phyloP scores from a whole-genome alignment of 2,888 invertebrate species.

The Sarcophaga variegata region DNA sequence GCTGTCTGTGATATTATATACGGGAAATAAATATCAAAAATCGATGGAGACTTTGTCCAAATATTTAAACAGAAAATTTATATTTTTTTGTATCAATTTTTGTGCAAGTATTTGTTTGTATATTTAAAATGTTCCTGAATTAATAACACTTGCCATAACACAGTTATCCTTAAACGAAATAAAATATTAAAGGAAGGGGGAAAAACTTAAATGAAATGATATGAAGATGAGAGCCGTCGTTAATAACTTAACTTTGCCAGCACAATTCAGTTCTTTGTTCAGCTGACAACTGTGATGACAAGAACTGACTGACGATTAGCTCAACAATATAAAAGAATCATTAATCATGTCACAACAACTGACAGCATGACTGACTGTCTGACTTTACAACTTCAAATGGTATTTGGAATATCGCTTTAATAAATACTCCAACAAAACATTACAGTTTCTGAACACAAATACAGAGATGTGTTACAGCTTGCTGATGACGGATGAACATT shows the following conservation, averaged over 20 bases:
- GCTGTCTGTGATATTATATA: not conserved
- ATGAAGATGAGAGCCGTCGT: slow-evolving; percentile 61
- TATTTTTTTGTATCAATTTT: no score
- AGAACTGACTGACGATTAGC: slow-evolving; percentile 60
- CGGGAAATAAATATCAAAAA: not conserved
- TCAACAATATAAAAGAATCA: slow-evolving; percentile 55
- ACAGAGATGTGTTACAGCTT: no score
- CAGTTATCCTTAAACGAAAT: slow-evolving; percentile 12
- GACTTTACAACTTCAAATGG: slow-evolving; percentile 27
- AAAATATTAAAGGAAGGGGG: not conserved
- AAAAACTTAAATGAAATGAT: not conserved
- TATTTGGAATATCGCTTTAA: slow-evolving; percentile 2
- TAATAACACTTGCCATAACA: not conserved
- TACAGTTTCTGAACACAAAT: no score
- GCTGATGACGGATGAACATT: no score
- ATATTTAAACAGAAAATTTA: no score
- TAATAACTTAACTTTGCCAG: slow-evolving; percentile 51
- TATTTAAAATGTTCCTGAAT: no score
- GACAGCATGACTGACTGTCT: slow-evolving; percentile 18
- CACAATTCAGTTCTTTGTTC: not conserved
- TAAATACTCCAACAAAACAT: not conserved
- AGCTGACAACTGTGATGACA: slow-evolving; percentile 61
- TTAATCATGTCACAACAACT: slow-evolving; percentile 63
- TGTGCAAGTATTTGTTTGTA: no score
- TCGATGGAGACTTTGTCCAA: not conserved